A percentile compares a stretch with the other conserved stretches of the same genome.
Conservation (phyloP, 2,113 vertebrate genomes). For the Zosterops hypoxanthus region DNA sequence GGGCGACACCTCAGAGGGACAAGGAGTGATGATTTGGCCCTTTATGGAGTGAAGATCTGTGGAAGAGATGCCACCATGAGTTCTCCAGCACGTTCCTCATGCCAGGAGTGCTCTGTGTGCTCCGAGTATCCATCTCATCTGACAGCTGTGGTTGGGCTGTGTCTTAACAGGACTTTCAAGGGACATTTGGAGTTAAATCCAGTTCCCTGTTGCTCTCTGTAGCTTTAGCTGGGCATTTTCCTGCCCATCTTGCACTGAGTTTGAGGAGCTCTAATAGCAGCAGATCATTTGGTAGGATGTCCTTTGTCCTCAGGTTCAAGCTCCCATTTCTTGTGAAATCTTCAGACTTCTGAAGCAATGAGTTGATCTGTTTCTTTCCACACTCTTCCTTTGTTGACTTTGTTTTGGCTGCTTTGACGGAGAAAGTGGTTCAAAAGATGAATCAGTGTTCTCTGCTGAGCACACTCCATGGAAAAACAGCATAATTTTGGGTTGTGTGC, state of each 20-base stretch:
- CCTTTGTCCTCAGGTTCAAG: background rate
- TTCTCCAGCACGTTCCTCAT: background rate
- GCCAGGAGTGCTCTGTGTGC: background rate
- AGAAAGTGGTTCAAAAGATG: slow-evolving; percentile 35
- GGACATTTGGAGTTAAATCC: background rate
- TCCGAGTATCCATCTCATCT: background rate
- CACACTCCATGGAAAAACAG: background rate
- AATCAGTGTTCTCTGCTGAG: background rate
- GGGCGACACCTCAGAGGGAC: background rate
- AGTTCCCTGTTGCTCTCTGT: background rate
- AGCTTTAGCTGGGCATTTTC: background rate
- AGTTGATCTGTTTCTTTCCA: background rate
- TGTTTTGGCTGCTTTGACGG: slow-evolving; percentile 24
- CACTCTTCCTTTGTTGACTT: background rate
- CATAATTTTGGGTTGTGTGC: background rate
- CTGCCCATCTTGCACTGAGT: background rate
- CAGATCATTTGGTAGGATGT: background rate
- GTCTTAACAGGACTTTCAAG: background rate
- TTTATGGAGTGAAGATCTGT: background rate
- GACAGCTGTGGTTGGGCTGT: background rate
- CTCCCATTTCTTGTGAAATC: background rate
- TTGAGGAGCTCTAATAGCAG: background rate
- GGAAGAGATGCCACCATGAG: background rate
- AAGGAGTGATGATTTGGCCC: background rate
- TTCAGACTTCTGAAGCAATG: background rate